Conservation (phyloP, 2,113 vertebrate genomes). For the Phylloscopus whistleri region DNA sequence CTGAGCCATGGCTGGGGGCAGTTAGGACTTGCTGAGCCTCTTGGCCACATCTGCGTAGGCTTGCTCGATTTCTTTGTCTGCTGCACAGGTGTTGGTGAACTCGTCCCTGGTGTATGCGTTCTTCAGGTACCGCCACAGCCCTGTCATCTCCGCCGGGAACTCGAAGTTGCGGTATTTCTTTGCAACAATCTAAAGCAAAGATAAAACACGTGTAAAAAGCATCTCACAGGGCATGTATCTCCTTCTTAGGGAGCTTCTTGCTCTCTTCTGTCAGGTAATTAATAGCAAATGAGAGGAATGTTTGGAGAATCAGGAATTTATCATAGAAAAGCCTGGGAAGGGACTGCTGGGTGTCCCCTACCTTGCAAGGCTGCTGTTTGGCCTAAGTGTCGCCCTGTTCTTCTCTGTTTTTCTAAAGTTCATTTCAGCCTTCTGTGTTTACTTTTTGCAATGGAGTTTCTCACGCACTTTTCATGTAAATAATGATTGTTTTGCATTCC, state of each 20-base stretch:
- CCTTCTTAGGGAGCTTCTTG: background rate
- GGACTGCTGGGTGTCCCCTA: background rate
- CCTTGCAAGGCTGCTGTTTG: background rate
- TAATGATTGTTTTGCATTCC: too few species aligned
- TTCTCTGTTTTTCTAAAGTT: too few species aligned
- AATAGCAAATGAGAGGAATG: background rate
- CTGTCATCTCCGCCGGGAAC: conserved; percentile 85
- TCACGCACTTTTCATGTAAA: too few species aligned
- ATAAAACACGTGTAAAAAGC: background rate
- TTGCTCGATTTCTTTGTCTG: conserved; percentile 88
- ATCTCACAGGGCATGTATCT: background rate
- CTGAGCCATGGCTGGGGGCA: background rate
- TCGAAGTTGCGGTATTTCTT: conserved; percentile 96
- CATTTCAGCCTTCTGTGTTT: too few species aligned
- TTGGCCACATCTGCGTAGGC: conserved; percentile 93
- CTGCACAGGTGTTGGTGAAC: conserved; percentile 95
- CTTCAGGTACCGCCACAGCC: conserved; percentile 91
- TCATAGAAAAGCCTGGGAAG: background rate
- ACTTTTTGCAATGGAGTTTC: too few species aligned
- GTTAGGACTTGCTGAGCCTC: conserved; percentile 83
- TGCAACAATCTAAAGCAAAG: conserved; percentile 82
- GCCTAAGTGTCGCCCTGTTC: background rate
- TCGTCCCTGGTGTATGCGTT: conserved; percentile 87
- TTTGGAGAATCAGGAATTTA: background rate
- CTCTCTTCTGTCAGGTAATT: background rate